These are phyloP conservation scores for Neelides folsomi DNA, from an alignment of 2,888 invertebrate species.

Conservation along the genomic window DNA sequence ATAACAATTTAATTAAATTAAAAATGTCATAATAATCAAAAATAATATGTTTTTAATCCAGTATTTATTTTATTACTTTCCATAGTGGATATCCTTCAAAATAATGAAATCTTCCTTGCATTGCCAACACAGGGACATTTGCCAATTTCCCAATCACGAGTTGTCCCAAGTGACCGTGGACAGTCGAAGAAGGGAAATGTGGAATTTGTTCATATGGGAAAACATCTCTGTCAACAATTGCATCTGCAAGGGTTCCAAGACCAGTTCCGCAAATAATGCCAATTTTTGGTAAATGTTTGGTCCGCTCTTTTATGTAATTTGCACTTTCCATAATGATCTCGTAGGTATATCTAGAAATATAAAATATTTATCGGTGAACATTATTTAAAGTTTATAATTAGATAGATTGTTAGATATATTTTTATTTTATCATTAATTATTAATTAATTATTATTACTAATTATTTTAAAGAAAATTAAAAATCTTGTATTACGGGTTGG, in stretches of 20 bases:
- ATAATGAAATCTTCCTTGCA: conserved; percentile 95
- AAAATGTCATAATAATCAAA: no score
- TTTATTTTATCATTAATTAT: no score
- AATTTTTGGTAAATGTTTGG: conserved; percentile 60
- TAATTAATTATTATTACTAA: no score
- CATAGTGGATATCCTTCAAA: conserved; percentile 92
- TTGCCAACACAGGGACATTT: conserved; percentile 73
- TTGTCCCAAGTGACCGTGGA: conserved; percentile 81
- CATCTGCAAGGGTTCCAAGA: conserved; percentile 45
- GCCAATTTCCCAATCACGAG: conserved; percentile 76
- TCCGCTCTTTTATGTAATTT: conserved; percentile 55
- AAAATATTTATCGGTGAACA: neutral
- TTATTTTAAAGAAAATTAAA: neutral
- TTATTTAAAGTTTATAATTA: no score
- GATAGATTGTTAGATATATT: no score
- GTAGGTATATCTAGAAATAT: conserved; percentile 59
- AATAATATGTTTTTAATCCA: neutral
- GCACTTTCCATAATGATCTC: conserved; percentile 66
- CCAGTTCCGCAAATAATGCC: conserved; percentile 97
- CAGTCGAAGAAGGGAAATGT: conserved; percentile 83
- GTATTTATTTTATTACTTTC: conserved; percentile 57
- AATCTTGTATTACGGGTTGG: conserved; percentile 14
- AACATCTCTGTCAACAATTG: conserved; percentile 45
- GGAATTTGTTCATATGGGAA: conserved; percentile 84
- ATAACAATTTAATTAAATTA: no score